Conservation (phyloP, 1,140 invertebrate genomes). For the Stratiolaelaps scimitus region DNA sequence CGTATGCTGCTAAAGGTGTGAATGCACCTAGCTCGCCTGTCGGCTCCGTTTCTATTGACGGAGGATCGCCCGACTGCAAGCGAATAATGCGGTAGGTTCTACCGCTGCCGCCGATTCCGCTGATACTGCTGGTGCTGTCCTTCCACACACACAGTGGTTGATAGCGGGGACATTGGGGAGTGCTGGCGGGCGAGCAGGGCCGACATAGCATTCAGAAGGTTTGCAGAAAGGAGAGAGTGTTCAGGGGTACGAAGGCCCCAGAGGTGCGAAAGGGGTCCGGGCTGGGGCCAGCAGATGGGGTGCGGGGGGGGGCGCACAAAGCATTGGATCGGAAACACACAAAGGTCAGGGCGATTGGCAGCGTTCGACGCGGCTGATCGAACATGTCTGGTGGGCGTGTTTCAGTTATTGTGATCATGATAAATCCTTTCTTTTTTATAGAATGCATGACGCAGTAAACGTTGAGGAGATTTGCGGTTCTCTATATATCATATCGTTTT, state of each 20-base stretch:
- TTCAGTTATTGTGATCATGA: background rate
- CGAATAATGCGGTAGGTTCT: no score
- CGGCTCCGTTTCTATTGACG: no score
- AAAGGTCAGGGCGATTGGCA: conserved; percentile 14
- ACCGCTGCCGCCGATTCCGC: no score
- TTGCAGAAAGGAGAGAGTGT: background rate
- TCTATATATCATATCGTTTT: background rate
- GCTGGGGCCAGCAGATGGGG: background rate
- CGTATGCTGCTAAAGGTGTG: no score
- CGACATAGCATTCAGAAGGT: background rate
- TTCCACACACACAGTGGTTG: background rate
- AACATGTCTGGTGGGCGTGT: background rate
- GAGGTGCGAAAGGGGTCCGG: background rate
- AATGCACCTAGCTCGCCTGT: no score
- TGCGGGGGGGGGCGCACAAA: background rate
- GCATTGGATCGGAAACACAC: conserved; percentile 1
- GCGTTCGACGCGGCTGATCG: background rate
- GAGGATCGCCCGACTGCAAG: no score
- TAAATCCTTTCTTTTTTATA: background rate
- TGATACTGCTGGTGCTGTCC: no score
- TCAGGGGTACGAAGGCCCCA: background rate
- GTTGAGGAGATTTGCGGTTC: background rate
- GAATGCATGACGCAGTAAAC: background rate
- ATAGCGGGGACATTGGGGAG: background rate
- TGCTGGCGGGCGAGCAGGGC: no score